Conservation (phyloP, 2,888 invertebrate species). For the Piscicola geometra region DNA sequence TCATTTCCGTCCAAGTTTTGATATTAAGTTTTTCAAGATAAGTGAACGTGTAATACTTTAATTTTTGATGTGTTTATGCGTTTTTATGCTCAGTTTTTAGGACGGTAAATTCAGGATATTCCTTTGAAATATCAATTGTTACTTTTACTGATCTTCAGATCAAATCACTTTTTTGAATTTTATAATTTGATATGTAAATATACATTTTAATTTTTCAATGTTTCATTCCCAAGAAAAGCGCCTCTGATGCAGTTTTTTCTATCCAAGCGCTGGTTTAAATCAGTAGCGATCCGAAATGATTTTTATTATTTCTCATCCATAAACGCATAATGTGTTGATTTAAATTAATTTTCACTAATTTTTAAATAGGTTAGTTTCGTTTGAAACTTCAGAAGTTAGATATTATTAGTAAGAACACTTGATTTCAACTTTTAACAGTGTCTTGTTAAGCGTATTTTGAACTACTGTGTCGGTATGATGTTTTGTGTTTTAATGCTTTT, state of each 20-base stretch:
- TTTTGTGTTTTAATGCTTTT: conserved; percentile 16
- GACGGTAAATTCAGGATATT: background rate
- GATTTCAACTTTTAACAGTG: conserved; percentile 15
- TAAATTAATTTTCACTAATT: too few species aligned
- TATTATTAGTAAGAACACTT: conserved; percentile 15
- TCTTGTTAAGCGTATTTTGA: conserved; percentile 14
- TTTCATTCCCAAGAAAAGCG: background rate
- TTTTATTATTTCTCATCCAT: too few species aligned
- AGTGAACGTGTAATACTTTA: background rate
- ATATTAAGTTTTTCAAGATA: background rate
- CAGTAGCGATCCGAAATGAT: too few species aligned
- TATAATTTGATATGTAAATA: background rate
- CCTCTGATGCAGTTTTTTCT: background rate
- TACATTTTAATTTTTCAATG: background rate
- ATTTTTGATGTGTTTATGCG: conserved; percentile 7
- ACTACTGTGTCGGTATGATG: background rate
- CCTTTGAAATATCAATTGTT: background rate
- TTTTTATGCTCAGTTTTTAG: conserved; percentile 17
- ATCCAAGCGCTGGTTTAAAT: too few species aligned
- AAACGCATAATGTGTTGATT: too few species aligned
- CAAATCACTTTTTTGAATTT: background rate
- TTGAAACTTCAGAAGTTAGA: background rate
- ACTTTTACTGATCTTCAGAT: background rate
- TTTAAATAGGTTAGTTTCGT: too few species aligned
- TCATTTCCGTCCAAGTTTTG: conserved; percentile 11